A percentile compares a stretch with the other conserved stretches of the same genome.
phyloP scores from a whole-genome alignment of 1,140 invertebrate species.

The Alviniconcha marisindica region DNA sequence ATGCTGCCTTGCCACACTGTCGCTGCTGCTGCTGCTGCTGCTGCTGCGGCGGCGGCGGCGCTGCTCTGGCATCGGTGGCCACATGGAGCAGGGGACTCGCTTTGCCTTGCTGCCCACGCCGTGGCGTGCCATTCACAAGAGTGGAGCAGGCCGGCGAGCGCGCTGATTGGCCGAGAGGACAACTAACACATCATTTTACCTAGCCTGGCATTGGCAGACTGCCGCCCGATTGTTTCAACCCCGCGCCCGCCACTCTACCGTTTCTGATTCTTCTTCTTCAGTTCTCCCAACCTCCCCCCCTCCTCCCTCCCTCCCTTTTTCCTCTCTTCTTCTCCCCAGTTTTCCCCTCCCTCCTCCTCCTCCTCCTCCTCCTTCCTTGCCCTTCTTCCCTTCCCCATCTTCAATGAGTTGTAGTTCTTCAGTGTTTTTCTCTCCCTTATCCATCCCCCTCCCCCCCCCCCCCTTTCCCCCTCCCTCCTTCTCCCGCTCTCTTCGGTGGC shows the following conservation, averaged over 20 bases:
- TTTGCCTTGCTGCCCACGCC: too few species aligned
- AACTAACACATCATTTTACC: slow-evolving; percentile 42
- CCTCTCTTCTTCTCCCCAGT: neutral
- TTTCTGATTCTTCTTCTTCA: neutral
- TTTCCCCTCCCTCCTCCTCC: neutral
- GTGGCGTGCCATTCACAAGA: slow-evolving; percentile 41
- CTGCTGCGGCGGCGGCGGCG: neutral
- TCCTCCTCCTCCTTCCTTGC: neutral
- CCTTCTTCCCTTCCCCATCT: slow-evolving; percentile 7
- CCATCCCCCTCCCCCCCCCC: neutral
- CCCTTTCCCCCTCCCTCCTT: neutral
- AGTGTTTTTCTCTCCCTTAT: neutral
- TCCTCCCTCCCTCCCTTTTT: neutral
- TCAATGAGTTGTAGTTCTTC: slow-evolving; percentile 1
- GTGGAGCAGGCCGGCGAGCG: neutral
- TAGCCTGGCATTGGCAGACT: slow-evolving; percentile 34
- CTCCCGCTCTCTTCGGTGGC: slow-evolving; percentile 4
- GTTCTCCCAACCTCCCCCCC: neutral
- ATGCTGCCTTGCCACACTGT: too few species aligned
- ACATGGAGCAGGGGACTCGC: too few species aligned
- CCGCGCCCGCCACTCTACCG: neutral
- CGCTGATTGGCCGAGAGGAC: slow-evolving; percentile 1
- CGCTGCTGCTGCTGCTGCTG: too few species aligned
- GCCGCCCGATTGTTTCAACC: slow-evolving; percentile 20
- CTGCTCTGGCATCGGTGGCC: too few species aligned